These are phyloP conservation scores for Eupithecia tripunctaria DNA, from an alignment of 2,888 invertebrate genomes.

Conservation along the genomic window DNA sequence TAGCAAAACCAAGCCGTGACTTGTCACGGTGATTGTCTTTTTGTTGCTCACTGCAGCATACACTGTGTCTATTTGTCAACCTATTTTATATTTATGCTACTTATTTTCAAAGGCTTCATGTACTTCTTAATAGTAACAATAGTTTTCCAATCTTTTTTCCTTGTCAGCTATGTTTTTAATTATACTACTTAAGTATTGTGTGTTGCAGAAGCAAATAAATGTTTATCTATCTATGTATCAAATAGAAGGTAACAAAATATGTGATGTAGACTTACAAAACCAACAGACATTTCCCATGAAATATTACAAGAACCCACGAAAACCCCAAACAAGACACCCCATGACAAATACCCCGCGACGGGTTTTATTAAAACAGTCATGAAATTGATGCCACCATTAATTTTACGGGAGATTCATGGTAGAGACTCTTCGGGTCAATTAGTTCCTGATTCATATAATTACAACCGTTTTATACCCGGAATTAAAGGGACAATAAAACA, in stretches of 20 bases:
- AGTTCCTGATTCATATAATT: constrained; percentile 55
- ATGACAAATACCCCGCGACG: constrained; percentile 55
- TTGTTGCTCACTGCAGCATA: too few species aligned
- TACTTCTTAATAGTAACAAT: too few species aligned
- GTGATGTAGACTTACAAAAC: neutral
- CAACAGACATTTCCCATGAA: neutral
- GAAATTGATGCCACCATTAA: constrained; percentile 61
- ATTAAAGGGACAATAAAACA: constrained; percentile 28
- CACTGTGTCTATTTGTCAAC: too few species aligned
- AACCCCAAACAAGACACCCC: constrained; percentile 29
- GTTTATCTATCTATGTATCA: too few species aligned
- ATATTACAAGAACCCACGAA: constrained; percentile 10
- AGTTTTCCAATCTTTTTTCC: too few species aligned
- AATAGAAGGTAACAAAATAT: neutral
- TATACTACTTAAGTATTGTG: too few species aligned
- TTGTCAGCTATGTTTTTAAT: too few species aligned
- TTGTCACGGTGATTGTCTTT: too few species aligned
- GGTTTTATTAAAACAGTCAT: constrained; percentile 55
- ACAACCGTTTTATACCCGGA: constrained; percentile 44
- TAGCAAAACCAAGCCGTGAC: too few species aligned
- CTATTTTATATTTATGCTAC: too few species aligned
- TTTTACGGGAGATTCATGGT: constrained; percentile 54
- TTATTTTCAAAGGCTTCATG: too few species aligned
- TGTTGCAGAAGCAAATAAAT: too few species aligned
- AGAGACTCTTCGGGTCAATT: constrained; percentile 54